Conservation (phyloP, 2,888 invertebrate species). For the Caenorhabditis uteleia region DNA sequence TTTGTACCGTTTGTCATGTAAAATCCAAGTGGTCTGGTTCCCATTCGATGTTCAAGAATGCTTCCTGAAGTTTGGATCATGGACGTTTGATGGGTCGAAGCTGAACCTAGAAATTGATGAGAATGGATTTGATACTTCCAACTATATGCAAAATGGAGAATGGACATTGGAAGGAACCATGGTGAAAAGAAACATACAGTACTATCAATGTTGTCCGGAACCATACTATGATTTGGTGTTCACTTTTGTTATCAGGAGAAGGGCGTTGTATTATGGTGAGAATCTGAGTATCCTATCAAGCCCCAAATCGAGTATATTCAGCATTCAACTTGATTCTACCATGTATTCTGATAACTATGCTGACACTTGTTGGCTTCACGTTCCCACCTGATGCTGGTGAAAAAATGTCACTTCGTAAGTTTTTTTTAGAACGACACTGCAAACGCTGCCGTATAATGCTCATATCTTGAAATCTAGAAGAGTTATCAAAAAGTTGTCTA, state of each 20-base stretch:
- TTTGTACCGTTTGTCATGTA: constrained; percentile 75
- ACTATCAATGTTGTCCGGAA: constrained; percentile 57
- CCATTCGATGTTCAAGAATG: constrained; percentile 89
- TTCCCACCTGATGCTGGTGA: constrained; percentile 61
- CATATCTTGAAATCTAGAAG: too few relatives aligned
- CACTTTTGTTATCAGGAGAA: constrained; percentile 84
- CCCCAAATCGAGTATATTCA: constrained; percentile 13
- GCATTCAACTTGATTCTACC: constrained; percentile 96
- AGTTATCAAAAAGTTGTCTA: too few relatives aligned
- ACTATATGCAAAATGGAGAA: constrained; percentile 57
- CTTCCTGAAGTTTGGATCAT: constrained; percentile 62
- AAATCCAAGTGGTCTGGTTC: constrained; percentile 98
- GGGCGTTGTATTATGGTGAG: constrained; percentile 91
- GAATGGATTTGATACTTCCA: constrained; percentile 57
- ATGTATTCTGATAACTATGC: constrained; percentile 74
- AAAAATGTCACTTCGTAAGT: constrained; percentile 60
- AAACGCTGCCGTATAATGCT: too few relatives aligned
- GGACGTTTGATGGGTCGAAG: constrained; percentile 62
- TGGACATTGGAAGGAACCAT: constrained; percentile 50
- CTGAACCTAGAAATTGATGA: constrained; percentile 58
- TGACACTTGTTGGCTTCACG: constrained; percentile 59
- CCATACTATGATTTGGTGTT: constrained; percentile 60
- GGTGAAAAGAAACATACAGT: constrained; percentile 45
- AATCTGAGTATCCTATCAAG: background rate
- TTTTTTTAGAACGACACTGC: background rate